Conservation (phyloP, 2,797 vertebrate genomes). For the Dromococcyx pavoninus region DNA sequence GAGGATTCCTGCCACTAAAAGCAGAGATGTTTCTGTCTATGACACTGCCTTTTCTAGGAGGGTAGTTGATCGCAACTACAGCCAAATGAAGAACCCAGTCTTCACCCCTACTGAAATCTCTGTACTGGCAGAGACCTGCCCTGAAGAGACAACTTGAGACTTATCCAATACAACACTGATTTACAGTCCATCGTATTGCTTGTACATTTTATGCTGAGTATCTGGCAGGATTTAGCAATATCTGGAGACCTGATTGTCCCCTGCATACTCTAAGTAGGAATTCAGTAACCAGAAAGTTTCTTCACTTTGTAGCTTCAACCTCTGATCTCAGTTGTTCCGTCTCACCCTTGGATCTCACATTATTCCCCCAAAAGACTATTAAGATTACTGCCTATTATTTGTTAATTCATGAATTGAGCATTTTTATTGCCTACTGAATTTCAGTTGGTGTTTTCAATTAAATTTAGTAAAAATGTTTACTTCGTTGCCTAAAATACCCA, state of each 20-base stretch:
- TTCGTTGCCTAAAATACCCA: neutral
- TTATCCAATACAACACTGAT: neutral
- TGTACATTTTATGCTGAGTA: neutral
- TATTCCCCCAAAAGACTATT: neutral
- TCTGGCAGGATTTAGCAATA: neutral
- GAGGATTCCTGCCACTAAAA: neutral
- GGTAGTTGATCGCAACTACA: neutral
- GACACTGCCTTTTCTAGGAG: neutral
- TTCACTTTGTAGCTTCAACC: neutral
- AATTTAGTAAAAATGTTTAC: neutral
- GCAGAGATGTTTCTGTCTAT: neutral
- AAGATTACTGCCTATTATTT: neutral
- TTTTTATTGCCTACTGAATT: neutral
- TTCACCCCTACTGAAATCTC: neutral
- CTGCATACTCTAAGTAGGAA: neutral
- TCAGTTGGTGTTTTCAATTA: neutral
- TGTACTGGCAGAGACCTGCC: neutral
- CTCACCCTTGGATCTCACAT: neutral
- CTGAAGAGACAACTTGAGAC: neutral
- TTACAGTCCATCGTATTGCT: neutral
- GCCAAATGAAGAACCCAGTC: neutral
- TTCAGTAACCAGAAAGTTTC: neutral
- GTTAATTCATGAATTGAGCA: neutral
- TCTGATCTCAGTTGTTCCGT: neutral
- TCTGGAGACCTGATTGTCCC: neutral